Evolutionary conservation across 2,888 invertebrate genomes (phyloP).

Genomic region (Drosophila meridiana): DNA sequence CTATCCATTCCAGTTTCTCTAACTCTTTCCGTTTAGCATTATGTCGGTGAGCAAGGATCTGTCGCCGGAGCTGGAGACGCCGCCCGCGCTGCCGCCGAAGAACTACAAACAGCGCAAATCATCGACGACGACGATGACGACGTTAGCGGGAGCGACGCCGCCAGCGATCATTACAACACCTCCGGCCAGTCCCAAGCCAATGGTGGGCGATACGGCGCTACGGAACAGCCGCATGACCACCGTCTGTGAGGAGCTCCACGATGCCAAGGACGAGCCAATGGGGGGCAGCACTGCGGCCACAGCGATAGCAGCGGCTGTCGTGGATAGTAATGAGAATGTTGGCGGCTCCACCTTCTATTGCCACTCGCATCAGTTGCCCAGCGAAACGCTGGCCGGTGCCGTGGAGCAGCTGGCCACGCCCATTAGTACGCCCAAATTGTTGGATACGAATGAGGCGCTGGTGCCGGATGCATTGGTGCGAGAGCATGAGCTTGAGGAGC

Average conservation of each 20-base stretch:
- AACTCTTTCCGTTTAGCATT: conserved; percentile 54
- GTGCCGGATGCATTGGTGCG: background rate
- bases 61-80: conserved; percentile 83
- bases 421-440: conserved; percentile 49
- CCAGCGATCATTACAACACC: conserved; percentile 76
- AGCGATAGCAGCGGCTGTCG: background rate
- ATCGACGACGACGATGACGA: conserved; percentile 39
- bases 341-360: conserved; percentile 53
- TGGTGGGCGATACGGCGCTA: conserved; percentile 56
- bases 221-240: conserved; percentile 85
- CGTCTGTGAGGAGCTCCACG: conserved; percentile 82
- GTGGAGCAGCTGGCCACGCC: conserved; percentile 32
- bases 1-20: background rate
- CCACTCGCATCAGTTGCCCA: conserved; percentile 78
- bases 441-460: conserved; percentile 13
- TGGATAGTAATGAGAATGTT: conserved; percentile 58
- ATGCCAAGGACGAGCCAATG: conserved; percentile 36
- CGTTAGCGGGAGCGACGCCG: conserved; percentile 76
- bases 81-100: conserved; percentile 88
- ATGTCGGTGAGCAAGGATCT: conserved; percentile 79
- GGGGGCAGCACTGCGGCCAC: background rate
- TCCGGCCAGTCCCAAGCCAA: conserved; percentile 85
- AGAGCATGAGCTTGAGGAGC: conserved; percentile 18
- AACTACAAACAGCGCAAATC: conserved; percentile 84
- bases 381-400: conserved; percentile 35